Conservation (phyloP, 2,797 vertebrate genomes). For the Bradypodion ventrale region DNA sequence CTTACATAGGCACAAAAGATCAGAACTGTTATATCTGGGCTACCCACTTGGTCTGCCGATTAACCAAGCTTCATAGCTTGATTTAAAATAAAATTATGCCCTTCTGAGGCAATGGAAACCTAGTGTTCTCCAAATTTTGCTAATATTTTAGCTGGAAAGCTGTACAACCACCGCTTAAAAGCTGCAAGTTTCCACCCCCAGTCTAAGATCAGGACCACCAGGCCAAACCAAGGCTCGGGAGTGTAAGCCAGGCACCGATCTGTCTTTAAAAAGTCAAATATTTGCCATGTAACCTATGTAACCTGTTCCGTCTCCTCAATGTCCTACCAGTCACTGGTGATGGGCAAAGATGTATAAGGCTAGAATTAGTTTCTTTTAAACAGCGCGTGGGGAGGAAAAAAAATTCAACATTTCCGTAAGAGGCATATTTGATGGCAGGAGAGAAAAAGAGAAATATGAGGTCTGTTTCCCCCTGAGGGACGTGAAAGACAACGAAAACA, state of each 20-base stretch:
- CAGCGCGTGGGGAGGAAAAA: too few relatives aligned
- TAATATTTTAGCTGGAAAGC: background rate
- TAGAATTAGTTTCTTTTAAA: too few relatives aligned
- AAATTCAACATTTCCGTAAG: too few relatives aligned
- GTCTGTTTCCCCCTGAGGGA: too few relatives aligned
- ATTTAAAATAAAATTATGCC: background rate
- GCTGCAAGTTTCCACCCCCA: background rate
- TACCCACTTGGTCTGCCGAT: background rate
- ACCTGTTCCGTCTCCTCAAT: too few relatives aligned
- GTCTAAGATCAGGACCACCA: background rate
- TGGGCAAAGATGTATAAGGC: too few relatives aligned
- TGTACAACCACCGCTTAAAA: too few relatives aligned
- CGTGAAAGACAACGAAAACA: too few relatives aligned
- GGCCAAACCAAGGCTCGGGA: background rate
- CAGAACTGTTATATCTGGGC: background rate
- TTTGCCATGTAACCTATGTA: too few relatives aligned
- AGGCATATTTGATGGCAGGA: too few relatives aligned
- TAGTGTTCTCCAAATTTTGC: background rate
- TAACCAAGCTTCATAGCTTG: background rate
- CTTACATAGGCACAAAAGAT: background rate
- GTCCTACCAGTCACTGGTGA: too few relatives aligned
- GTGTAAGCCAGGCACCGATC: background rate
- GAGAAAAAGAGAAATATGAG: too few relatives aligned
- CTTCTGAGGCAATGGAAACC: background rate
- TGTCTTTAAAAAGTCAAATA: background rate